Evolutionary conservation across 30 jellyfish, hydroid and myxozoan species (phyloP).

Genomic region (Haliclystus octoradiatus): DNA sequence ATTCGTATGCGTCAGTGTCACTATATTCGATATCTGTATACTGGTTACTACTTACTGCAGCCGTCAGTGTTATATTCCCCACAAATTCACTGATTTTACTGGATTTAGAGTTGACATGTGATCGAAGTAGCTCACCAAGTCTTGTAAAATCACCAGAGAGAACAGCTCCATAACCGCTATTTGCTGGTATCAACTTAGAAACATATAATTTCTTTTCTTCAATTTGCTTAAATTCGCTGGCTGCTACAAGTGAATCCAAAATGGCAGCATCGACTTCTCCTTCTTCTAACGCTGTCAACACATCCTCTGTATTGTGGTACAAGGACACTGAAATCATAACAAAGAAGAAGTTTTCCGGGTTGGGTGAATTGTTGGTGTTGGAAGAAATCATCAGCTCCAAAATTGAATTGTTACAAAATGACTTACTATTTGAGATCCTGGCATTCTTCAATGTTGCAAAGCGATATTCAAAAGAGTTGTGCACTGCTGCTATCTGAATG

Average conservation of each 20-base stretch:
- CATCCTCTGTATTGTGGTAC: neutral
- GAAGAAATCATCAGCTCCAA: no score
- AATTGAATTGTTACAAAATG: no score
- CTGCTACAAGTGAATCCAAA: slow-evolving; percentile 4
- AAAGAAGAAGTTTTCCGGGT: neutral
- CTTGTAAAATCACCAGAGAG: slow-evolving; percentile 9
- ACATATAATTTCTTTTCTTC: slow-evolving; percentile 4
- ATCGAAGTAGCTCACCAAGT: neutral
- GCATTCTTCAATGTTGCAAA: slow-evolving; percentile 24
- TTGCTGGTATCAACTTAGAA: slow-evolving; percentile 9
- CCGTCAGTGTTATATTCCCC: neutral
- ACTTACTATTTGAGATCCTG: slow-evolving; percentile 4
- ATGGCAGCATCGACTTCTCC: slow-evolving; percentile 12
- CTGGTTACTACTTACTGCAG: neutral
- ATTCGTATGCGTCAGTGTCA: no score
- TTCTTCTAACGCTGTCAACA: slow-evolving; percentile 6
- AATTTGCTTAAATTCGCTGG: neutral
- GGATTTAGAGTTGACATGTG: neutral
- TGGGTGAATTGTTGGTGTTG: no score
- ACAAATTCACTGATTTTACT: neutral
- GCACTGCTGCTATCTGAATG: slow-evolving; percentile 26
- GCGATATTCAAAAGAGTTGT: slow-evolving; percentile 33
- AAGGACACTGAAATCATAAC: neutral
- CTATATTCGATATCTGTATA: neutral
- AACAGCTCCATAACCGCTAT: slow-evolving; percentile 14